Percentiles rank a stretch among this genome's conserved stretches.
Conservation (phyloP, 2,797 vertebrate genomes). For the Amazona finschi region DNA sequence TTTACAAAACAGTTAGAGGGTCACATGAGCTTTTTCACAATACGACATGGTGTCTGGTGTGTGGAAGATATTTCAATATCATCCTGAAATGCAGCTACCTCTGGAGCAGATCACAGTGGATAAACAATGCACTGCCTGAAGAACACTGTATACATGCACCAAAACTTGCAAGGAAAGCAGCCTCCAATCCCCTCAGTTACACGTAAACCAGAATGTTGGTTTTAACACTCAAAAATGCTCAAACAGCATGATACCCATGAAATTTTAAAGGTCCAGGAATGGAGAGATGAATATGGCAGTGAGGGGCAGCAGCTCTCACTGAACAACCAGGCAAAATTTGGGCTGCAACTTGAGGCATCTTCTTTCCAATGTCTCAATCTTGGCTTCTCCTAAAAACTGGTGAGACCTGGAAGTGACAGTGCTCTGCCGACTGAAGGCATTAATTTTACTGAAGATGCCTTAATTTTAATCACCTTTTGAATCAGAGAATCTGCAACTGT, state of each 20-base stretch:
- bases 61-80: not conserved
- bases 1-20: not conserved
- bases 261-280: not conserved
- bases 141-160: not conserved
- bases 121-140: not conserved
- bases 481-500: not conserved
- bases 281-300: not conserved
- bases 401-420: not conserved
- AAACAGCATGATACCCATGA: not conserved
- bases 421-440: not conserved
- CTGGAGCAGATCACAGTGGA: not conserved
- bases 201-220: not conserved
- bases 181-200: not conserved
- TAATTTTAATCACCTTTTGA: not conserved
- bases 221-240: not conserved
- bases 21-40: not conserved
- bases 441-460: not conserved
- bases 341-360: not conserved
- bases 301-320: not conserved
- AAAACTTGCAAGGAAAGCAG: not conserved
- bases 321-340: not conserved
- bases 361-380: not conserved
- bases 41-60: accelerated
- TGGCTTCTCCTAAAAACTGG: not conserved
- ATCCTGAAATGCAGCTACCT: not conserved